Evolutionary conservation across 1,140 invertebrate genomes (phyloP).

Genomic region (Acyrthosiphon pisum): DNA sequence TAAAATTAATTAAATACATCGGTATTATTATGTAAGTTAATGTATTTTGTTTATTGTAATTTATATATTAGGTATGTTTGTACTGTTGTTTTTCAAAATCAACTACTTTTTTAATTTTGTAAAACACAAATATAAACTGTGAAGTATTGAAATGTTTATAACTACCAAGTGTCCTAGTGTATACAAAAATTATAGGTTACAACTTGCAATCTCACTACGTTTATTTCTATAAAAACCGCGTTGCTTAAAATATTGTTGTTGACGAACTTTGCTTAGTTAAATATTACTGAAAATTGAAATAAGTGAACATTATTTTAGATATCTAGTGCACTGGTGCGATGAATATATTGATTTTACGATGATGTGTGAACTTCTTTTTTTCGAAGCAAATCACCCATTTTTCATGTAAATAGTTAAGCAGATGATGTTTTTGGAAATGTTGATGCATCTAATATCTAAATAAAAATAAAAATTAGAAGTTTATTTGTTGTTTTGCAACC

Average conservation of each 20-base stretch:
- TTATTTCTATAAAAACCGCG: neutral
- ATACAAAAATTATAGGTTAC: neutral
- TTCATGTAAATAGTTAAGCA: too few species aligned
- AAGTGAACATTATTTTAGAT: neutral
- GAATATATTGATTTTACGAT: neutral
- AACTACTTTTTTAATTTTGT: neutral
- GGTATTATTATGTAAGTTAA: neutral
- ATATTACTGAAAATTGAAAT: neutral
- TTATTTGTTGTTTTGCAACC: too few species aligned
- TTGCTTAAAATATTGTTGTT: neutral
- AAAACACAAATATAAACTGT: neutral
- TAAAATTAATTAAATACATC: neutral
- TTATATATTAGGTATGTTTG: neutral
- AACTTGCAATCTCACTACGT: neutral
- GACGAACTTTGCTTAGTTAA: neutral
- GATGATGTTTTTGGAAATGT: too few species aligned
- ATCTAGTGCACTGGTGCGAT: too few species aligned
- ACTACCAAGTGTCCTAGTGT: neutral
- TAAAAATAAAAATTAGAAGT: too few species aligned
- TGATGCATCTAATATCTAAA: too few species aligned
- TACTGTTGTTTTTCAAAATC: neutral
- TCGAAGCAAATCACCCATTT: too few species aligned
- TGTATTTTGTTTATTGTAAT: neutral
- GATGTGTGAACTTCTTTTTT: neutral
- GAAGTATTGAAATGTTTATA: neutral